Conservation (phyloP, 2,888 invertebrate species). For the Agriopis marginaria region DNA sequence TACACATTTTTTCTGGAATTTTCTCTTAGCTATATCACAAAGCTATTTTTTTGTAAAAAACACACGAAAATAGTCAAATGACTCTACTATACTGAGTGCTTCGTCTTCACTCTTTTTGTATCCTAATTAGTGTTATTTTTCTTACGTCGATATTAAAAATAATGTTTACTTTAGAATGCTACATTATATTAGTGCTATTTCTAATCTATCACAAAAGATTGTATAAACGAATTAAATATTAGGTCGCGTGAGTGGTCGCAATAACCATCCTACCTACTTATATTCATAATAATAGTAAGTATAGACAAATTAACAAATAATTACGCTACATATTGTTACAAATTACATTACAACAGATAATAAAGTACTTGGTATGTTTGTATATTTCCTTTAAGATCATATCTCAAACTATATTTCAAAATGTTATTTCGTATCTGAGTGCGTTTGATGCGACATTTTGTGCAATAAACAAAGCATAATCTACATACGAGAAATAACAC, state of each 20-base stretch:
- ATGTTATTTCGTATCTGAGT: not conserved
- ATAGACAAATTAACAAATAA: conserved; percentile 60
- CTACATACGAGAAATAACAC: conserved; percentile 34
- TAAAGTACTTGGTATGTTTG: conserved; percentile 26
- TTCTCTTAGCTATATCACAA: conserved; percentile 75
- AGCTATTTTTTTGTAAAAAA: conserved; percentile 70
- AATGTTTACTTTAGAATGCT: conserved; percentile 27
- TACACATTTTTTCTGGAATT: conserved; percentile 54
- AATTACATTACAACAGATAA: conserved; percentile 62
- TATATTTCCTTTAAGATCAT: not conserved
- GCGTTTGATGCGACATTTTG: conserved; percentile 20
- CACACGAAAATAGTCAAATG: conserved; percentile 66
- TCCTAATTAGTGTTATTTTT: conserved; percentile 44
- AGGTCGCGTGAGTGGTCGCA: conserved; percentile 66
- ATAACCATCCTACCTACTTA: conserved; percentile 70
- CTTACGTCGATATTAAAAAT: conserved; percentile 31
- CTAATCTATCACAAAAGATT: conserved; percentile 36
- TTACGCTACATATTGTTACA: conserved; percentile 57
- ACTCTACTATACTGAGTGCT: conserved; percentile 57
- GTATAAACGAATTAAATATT: conserved; percentile 20
- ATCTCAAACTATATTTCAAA: conserved; percentile 4
- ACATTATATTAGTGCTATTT: conserved; percentile 24
- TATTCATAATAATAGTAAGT: conserved; percentile 2
- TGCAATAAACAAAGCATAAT: conserved; percentile 27
- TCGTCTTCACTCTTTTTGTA: conserved; percentile 31